phyloP scores from a whole-genome alignment of 2,888 invertebrate species.

The Oscheius myriophilus region DNA sequence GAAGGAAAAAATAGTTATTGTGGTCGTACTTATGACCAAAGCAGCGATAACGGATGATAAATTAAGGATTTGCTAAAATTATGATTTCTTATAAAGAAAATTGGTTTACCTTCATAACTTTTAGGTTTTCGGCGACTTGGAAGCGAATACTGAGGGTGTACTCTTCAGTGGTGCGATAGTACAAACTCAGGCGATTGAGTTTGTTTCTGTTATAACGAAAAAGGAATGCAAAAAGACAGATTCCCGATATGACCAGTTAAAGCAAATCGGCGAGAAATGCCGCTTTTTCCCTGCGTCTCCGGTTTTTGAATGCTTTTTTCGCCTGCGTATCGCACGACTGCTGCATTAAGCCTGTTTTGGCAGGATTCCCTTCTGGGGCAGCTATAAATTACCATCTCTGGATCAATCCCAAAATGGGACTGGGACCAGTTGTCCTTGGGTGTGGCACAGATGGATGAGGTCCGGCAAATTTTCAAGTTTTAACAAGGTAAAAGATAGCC shows the following conservation, averaged over 20 bases:
- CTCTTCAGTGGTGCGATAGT: background rate
- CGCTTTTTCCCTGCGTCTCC: no score
- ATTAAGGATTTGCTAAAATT: slow-evolving; percentile 4
- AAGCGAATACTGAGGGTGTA: slow-evolving; percentile 12
- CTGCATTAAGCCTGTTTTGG: background rate
- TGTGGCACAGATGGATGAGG: no score
- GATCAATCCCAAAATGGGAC: no score
- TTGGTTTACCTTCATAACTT: slow-evolving; percentile 17
- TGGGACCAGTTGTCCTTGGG: no score
- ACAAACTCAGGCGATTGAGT: background rate
- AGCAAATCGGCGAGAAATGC: no score
- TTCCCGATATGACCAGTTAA: background rate
- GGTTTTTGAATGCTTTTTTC: no score
- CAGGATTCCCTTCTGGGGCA: slow-evolving; percentile 1
- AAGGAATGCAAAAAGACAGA: background rate
- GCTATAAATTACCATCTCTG: no score
- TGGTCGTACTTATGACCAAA: background rate
- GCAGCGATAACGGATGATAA: slow-evolving; percentile 1
- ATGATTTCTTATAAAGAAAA: background rate
- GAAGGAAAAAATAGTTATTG: slow-evolving; percentile 6
- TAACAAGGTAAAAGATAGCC: no score
- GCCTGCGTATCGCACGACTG: no score
- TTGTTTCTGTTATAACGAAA: slow-evolving; percentile 9
- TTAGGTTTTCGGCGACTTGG: slow-evolving; percentile 13
- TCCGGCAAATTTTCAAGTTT: no score